A percentile compares a stretch with the other conserved stretches of the same genome.
Conservation (phyloP, 2,113 vertebrate genomes). For the Carollia perspicillata region DNA sequence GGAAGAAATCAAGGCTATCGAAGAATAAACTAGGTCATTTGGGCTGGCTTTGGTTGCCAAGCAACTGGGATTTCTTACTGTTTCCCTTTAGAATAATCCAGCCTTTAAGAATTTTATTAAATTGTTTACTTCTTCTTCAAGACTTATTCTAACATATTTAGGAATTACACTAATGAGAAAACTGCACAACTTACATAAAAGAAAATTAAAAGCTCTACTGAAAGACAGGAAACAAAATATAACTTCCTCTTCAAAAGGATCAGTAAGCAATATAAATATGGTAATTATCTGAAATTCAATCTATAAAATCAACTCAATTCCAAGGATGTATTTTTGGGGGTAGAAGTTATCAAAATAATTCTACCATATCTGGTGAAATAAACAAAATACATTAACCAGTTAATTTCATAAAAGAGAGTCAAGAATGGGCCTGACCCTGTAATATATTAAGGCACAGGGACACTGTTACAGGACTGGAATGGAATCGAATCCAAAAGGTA, state of each 20-base stretch:
- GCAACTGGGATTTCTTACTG: constrained; percentile 62
- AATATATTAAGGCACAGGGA: not conserved
- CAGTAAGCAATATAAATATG: not conserved
- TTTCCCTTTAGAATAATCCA: constrained; percentile 59
- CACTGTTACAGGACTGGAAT: not conserved
- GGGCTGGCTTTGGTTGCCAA: constrained; percentile 56
- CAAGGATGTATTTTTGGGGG: not conserved
- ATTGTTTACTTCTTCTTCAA: constrained; percentile 40
- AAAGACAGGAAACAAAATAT: constrained; percentile 23
- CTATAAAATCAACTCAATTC: not conserved
- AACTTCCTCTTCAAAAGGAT: constrained; percentile 7
- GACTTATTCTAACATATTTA: constrained; percentile 51
- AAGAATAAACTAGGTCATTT: constrained; percentile 68
- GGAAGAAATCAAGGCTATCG: constrained; percentile 55
- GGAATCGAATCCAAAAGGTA: not conserved
- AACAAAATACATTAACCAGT: not conserved
- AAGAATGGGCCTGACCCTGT: not conserved
- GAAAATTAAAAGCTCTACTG: constrained; percentile 38
- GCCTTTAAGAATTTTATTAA: constrained; percentile 54
- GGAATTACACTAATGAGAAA: constrained; percentile 45
- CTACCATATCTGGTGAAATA: not conserved
- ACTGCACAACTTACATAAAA: not conserved
- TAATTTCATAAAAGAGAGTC: not conserved
- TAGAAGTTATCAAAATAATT: constrained; percentile 34
- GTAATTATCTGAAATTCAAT: constrained; percentile 38